These are phyloP conservation scores for Mellilla xanthometata DNA, from an alignment of 2,888 invertebrate species.

Conservation along the genomic window DNA sequence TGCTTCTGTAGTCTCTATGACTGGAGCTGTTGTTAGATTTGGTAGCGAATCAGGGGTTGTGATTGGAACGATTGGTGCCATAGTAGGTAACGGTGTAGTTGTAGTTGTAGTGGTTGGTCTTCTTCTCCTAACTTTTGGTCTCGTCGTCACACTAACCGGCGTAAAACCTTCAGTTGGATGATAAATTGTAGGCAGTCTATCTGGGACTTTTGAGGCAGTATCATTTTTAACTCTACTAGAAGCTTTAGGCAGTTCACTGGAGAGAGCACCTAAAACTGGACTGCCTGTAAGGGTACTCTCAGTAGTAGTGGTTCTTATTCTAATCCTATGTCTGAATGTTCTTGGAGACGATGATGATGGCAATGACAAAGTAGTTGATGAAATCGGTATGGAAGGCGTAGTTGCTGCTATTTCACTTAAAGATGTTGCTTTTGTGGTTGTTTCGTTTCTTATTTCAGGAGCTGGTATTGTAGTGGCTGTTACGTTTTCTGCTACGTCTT, in stretches of 20 bases:
- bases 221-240: slow-evolving; percentile 35
- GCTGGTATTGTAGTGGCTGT: slow-evolving; percentile 32
- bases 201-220: slow-evolving; percentile 51
- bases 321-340: slow-evolving; percentile 60
- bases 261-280: slow-evolving; percentile 57
- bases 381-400: slow-evolving; percentile 34
- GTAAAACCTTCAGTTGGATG: slow-evolving; percentile 51
- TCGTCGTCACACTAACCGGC: slow-evolving; percentile 44
- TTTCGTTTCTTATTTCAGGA: slow-evolving; percentile 40
- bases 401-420: slow-evolving; percentile 54
- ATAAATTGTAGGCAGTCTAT: slow-evolving; percentile 54
- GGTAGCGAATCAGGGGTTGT: slow-evolving; percentile 12
- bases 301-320: slow-evolving; percentile 70
- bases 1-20: slow-evolving; percentile 41
- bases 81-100: slow-evolving; percentile 38
- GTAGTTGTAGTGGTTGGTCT: slow-evolving; percentile 73
- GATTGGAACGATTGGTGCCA: slow-evolving; percentile 14
- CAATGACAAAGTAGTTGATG: slow-evolving; percentile 31
- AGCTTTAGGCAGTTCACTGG: slow-evolving; percentile 45
- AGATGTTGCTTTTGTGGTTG: slow-evolving; percentile 39
- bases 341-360: slow-evolving; percentile 36
- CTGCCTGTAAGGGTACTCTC: slow-evolving; percentile 49
- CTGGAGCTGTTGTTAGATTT: slow-evolving; percentile 32
- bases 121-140: slow-evolving; percentile 60
- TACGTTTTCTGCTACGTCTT: slow-evolving; percentile 53